phyloP scores from a whole-genome alignment of 2,113 vertebrate genomes.

The mouse (Mus musculus) region DNA sequence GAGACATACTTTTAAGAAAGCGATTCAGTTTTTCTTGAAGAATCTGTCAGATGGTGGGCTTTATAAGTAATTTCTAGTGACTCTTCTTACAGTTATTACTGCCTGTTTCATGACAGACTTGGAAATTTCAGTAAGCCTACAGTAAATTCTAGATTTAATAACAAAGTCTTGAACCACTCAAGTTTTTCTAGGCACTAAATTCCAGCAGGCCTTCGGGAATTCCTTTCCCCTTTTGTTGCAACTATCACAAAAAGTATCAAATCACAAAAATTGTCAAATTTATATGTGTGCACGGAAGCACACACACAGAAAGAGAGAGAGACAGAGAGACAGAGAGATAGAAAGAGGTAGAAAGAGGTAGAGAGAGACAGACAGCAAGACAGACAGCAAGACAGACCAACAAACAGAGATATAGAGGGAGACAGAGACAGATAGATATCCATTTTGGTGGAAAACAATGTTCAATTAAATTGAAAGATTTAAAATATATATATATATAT shows the following conservation, averaged over 20 bases:
- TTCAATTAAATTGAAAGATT: slow-evolving; percentile 57
- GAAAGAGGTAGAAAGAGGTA: not conserved
- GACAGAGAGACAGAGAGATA: not conserved
- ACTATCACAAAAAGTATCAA: slow-evolving; percentile 73
- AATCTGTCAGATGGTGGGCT: not conserved
- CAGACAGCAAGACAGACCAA: not conserved
- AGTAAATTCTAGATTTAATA: slow-evolving; percentile 55
- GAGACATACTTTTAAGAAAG: slow-evolving; percentile 12
- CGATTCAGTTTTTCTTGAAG: not conserved
- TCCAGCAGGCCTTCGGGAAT: slow-evolving; percentile 52
- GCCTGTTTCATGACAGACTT: slow-evolving; percentile 58
- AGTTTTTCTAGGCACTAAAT: slow-evolving; percentile 55
- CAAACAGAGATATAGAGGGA: not conserved
- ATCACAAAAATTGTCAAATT: slow-evolving; percentile 66
- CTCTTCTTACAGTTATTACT: slow-evolving; percentile 55
- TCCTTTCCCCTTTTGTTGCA: slow-evolving; percentile 49
- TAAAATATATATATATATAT: slow-evolving; percentile 53
- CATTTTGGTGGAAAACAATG: not conserved
- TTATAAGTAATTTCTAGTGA: not conserved
- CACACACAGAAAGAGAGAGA: accelerated
- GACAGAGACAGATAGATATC: not conserved
- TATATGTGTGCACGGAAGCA: not conserved
- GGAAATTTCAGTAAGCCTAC: slow-evolving; percentile 30
- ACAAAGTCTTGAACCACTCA: slow-evolving; percentile 53
- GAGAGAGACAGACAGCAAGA: not conserved